These are phyloP conservation scores for Microdon myrmicae DNA, from an alignment of 2,888 invertebrate genomes.

Conservation along the genomic window DNA sequence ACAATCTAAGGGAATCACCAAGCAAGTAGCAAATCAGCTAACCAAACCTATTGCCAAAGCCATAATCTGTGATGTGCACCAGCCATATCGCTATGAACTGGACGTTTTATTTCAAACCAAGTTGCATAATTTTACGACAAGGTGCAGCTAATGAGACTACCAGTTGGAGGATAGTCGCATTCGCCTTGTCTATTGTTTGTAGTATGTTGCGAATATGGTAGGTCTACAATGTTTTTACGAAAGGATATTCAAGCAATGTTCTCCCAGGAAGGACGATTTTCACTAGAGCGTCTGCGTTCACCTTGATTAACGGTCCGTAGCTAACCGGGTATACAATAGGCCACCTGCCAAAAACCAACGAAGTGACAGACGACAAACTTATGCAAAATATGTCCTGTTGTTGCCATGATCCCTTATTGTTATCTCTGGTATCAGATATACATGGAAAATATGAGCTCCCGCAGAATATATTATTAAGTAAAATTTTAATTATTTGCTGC, in stretches of 20 bases:
- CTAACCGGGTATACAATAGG: conserved; percentile 39
- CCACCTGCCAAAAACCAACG: conserved; percentile 25
- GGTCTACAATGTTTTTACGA: no score
- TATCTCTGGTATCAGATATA: conserved; percentile 6
- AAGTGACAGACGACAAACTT: conserved; percentile 21
- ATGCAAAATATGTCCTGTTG: conserved; percentile 24
- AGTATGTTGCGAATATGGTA: no score
- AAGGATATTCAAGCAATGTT: no score
- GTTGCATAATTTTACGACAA: conserved; percentile 47
- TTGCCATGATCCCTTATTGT: conserved; percentile 28
- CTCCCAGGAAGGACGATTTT: no score
- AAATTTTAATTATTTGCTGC: conserved; percentile 40
- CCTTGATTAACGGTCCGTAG: conserved; percentile 36
- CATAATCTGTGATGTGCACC: background rate
- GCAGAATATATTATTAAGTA: conserved; percentile 46
- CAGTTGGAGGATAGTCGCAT: no score
- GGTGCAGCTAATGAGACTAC: conserved; percentile 43
- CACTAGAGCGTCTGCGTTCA: conserved; percentile 10
- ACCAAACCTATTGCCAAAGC: conserved; percentile 27
- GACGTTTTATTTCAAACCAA: conserved; percentile 12
- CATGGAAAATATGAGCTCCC: background rate
- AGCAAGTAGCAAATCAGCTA: conserved; percentile 40
- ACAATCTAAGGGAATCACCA: conserved; percentile 28
- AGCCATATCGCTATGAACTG: conserved; percentile 1
- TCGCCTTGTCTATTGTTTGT: no score